Conservation (phyloP, 2,888 invertebrate species). For the Mimachlamys varia region DNA sequence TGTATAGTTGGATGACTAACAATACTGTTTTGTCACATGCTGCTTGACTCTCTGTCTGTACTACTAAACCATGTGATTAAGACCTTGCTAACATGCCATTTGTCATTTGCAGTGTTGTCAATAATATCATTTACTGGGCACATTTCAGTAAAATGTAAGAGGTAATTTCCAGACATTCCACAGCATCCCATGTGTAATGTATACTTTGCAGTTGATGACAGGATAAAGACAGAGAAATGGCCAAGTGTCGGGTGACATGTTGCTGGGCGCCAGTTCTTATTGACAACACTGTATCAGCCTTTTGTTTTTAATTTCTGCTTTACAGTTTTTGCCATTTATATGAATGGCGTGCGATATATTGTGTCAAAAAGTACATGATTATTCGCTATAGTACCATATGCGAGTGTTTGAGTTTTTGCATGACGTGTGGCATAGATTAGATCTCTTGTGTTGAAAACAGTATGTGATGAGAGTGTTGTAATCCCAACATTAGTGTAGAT, state of each 20-base stretch:
- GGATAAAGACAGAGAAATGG: not conserved
- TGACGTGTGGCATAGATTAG: not conserved
- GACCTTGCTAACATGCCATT: conserved; percentile 29
- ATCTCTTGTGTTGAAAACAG: not conserved
- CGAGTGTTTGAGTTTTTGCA: conserved; percentile 12
- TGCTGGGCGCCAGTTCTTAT: not conserved
- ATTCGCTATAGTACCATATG: conserved; percentile 11
- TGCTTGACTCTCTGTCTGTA: conserved; percentile 51
- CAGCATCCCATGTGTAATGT: not conserved
- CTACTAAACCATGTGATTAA: conserved; percentile 37
- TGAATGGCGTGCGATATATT: conserved; percentile 1
- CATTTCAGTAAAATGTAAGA: not conserved
- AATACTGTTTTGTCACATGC: conserved; percentile 25
- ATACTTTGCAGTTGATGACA: not conserved
- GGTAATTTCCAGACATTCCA: not conserved
- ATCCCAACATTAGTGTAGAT: not conserved
- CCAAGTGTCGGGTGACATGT: not conserved
- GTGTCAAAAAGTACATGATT: not conserved
- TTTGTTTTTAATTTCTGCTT: conserved; percentile 17
- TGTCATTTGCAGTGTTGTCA: conserved; percentile 13
- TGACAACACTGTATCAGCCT: conserved; percentile 31
- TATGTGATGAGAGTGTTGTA: not conserved
- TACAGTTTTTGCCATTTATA: conserved; percentile 17
- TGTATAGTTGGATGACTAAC: conserved; percentile 34
- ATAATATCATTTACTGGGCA: not conserved